Conservation (phyloP, 2,797 vertebrate species). For the Acipenser ruthenus region DNA sequence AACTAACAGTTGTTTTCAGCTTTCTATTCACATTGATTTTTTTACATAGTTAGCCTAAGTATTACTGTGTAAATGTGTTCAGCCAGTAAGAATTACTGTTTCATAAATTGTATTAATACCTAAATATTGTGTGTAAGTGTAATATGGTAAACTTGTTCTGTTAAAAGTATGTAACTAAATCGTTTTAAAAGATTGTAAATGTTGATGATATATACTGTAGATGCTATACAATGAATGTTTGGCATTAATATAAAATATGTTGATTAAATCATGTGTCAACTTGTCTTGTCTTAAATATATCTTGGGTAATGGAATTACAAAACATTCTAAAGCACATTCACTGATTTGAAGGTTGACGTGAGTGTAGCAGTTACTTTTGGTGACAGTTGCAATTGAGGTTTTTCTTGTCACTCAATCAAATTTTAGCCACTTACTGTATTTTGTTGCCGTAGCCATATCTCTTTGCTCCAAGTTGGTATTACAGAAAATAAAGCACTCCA, state of each 20-base stretch:
- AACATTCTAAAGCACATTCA: too few species aligned
- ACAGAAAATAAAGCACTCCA: too few species aligned
- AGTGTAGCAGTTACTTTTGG: too few species aligned
- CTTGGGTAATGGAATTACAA: too few species aligned
- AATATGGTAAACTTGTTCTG: slow-evolving; percentile 33
- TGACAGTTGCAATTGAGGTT: too few species aligned
- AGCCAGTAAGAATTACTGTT: slow-evolving; percentile 20
- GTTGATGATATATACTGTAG: slow-evolving; percentile 28
- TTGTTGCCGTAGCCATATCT: too few species aligned
- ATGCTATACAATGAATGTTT: slow-evolving; percentile 41
- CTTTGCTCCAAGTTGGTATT: not conserved
- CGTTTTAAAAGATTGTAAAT: slow-evolving; percentile 28
- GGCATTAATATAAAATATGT: slow-evolving; percentile 42
- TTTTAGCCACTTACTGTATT: too few species aligned
- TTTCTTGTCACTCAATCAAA: too few species aligned
- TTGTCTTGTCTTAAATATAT: not conserved
- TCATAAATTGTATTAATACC: slow-evolving; percentile 25
- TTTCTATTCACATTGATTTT: slow-evolving; percentile 5
- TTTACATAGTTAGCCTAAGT: slow-evolving; percentile 12
- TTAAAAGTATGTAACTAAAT: slow-evolving; percentile 39
- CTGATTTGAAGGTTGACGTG: too few species aligned
- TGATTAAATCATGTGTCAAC: slow-evolving; percentile 26
- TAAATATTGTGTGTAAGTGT: slow-evolving; percentile 45
- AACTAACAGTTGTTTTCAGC: slow-evolving; percentile 6
- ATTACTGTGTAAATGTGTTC: slow-evolving; percentile 24